phyloP scores from a whole-genome alignment of 1,140 invertebrate genomes.

The Carposina sasakii region DNA sequence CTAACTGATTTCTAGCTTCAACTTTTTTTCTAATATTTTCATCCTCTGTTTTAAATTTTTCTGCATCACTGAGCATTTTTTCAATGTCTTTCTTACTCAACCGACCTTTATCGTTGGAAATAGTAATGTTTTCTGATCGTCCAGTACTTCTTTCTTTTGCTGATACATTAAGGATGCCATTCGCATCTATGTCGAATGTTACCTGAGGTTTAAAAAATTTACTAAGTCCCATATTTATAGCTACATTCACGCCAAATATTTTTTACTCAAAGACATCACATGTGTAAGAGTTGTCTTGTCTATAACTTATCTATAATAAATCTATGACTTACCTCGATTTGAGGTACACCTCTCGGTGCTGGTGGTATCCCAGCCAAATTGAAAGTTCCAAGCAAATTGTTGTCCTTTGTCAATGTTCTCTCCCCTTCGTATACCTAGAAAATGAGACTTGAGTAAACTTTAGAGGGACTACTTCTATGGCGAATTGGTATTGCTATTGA shows the following conservation, averaged over 20 bases:
- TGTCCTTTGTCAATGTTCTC: constrained; percentile 82
- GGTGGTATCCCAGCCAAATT: constrained; percentile 82
- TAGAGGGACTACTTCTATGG: no score
- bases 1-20: constrained; percentile 37
- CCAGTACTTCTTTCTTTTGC: constrained; percentile 83
- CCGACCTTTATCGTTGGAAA: constrained; percentile 92
- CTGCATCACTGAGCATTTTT: constrained; percentile 80
- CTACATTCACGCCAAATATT: no score
- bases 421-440: constrained; percentile 85
- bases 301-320: no score
- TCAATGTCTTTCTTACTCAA: constrained; percentile 91
- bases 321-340: constrained; percentile 22
- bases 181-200: constrained; percentile 82
- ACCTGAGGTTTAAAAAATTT: no score
- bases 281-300: no score
- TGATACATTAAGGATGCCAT: constrained; percentile 83
- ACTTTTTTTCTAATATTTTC: neutral
- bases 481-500: no score
- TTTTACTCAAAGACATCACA: no score
- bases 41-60: neutral
- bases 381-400: constrained; percentile 85
- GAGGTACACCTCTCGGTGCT: constrained; percentile 64
- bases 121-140: constrained; percentile 81
- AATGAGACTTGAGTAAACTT: no score
- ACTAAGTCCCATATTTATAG: no score